These are phyloP conservation scores for Xiphophorus hellerii DNA, from an alignment of 2,113 vertebrate species.

Conservation along the genomic window DNA sequence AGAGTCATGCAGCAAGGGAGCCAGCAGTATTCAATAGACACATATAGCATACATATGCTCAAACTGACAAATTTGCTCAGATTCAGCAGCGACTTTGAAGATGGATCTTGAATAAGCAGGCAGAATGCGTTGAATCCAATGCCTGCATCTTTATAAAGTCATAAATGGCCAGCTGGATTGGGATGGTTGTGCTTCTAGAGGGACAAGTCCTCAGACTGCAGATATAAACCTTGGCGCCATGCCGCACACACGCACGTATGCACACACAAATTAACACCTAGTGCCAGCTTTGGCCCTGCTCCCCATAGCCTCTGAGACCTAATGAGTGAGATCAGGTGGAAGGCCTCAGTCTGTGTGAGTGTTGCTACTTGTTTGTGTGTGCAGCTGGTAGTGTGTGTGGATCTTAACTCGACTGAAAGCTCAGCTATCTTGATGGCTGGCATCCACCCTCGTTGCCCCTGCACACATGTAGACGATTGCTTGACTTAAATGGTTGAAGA, in stretches of 20 bases:
- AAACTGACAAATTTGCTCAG: conserved; percentile 63
- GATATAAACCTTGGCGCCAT: conserved; percentile 72
- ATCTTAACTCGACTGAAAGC: conserved; percentile 58
- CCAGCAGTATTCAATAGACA: conserved; percentile 53
- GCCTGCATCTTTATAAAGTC: conserved; percentile 52
- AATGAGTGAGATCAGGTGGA: conserved; percentile 79
- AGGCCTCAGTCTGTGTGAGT: conserved; percentile 69
- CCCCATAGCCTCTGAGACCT: conserved; percentile 73
- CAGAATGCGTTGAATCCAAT: conserved; percentile 59
- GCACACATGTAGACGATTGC: conserved; percentile 10
- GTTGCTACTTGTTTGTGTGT: conserved; percentile 34
- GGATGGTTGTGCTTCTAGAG: conserved; percentile 66
- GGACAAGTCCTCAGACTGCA: conserved; percentile 68
- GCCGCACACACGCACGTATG: conserved; percentile 50
- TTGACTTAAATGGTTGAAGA: background rate
- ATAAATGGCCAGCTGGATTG: conserved; percentile 72
- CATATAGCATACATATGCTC: conserved; percentile 61
- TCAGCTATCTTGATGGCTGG: conserved; percentile 48
- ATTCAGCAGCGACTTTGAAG: conserved; percentile 63
- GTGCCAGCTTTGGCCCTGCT: conserved; percentile 73
- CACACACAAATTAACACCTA: conserved; percentile 44
- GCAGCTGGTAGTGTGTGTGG: conserved; percentile 64
- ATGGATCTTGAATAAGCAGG: conserved; percentile 64
- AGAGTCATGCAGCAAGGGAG: conserved; percentile 30
- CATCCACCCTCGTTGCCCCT: conserved; percentile 35